phyloP scores from a whole-genome alignment of 92 coral and sea anemone species.

The Epizoanthus stellaris region DNA sequence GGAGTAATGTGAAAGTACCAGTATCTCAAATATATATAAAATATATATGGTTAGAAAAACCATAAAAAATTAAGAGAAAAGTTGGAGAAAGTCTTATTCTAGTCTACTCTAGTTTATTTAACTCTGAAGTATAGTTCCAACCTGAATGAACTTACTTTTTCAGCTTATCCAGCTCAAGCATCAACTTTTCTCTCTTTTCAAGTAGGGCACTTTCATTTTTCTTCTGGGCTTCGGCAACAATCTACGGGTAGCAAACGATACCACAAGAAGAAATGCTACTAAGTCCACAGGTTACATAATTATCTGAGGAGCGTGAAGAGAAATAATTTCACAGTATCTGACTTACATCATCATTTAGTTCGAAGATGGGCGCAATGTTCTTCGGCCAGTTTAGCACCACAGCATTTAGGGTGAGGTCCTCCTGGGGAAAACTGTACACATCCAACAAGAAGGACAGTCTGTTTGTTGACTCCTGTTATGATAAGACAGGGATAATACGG shows the following conservation, averaged over 20 bases:
- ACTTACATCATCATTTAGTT: constrained; percentile 94
- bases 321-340: neutral
- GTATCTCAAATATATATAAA: no score
- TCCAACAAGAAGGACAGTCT: constrained; percentile 90
- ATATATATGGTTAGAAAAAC: neutral
- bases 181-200: constrained; percentile 95
- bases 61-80: neutral
- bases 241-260: constrained; percentile 50
- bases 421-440: constrained; percentile 87
- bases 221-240: constrained; percentile 91
- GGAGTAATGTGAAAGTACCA: neutral
- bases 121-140: neutral
- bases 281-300: neutral
- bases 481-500: neutral
- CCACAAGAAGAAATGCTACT: neutral
- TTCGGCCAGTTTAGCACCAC: constrained; percentile 98
- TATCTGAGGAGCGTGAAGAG: no score
- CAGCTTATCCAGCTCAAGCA: constrained; percentile 92
- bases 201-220: constrained; percentile 91
- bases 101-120: neutral
- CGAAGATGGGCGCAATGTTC: constrained; percentile 94
- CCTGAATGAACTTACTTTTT: constrained; percentile 60
- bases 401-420: constrained; percentile 87
- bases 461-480: constrained; percentile 81
- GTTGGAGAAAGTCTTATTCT: neutral